These are phyloP conservation scores for Oopsacas minuta DNA, from an alignment of 37 sponge, comb jelly and placozoan species.

Conservation along the genomic window DNA sequence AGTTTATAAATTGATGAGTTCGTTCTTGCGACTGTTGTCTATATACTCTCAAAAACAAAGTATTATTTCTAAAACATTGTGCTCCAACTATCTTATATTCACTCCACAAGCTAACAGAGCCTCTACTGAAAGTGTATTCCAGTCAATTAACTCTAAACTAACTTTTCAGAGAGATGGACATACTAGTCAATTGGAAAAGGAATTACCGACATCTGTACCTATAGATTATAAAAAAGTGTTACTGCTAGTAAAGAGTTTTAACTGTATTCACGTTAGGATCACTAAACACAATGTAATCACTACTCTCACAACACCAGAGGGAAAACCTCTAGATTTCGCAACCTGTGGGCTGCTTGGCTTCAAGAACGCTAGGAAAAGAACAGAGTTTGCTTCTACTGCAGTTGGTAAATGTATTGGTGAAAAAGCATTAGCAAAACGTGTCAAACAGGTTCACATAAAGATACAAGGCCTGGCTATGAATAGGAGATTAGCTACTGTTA, in stretches of 20 bases:
- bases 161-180: background rate
- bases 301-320: background rate
- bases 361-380: constrained; percentile 1
- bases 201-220: background rate
- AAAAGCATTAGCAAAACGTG: background rate
- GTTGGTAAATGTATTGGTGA: background rate
- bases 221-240: background rate
- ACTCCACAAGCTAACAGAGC: background rate
- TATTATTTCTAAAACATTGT: too few species aligned
- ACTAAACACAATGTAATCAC: background rate
- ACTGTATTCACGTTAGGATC: background rate
- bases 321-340: background rate
- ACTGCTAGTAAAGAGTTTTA: background rate
- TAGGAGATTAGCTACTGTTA: background rate
- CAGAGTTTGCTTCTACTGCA: background rate
- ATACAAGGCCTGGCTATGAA: background rate
- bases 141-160: background rate
- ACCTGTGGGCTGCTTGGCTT: background rate
- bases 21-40: background rate
- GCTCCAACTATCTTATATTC: background rate
- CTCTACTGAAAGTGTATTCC: background rate
- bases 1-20: background rate
- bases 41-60: background rate
- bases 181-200: background rate
- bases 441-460: background rate